These are phyloP conservation scores for Melinopterus prodromus DNA, from an alignment of 2,888 invertebrate genomes.

Conservation along the genomic window DNA sequence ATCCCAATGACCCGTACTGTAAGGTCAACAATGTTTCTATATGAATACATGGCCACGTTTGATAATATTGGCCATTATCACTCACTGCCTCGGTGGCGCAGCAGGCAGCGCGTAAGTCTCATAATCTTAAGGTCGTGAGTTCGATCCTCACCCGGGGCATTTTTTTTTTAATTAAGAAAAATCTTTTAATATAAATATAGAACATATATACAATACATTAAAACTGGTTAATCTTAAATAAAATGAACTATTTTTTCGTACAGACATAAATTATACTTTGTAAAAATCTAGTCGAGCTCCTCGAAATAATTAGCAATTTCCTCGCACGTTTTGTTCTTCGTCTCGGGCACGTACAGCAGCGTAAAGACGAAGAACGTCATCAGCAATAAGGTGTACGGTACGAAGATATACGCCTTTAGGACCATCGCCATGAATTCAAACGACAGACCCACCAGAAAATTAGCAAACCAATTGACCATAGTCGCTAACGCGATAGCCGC, in stretches of 20 bases:
- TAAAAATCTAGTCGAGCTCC: neutral
- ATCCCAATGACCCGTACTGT: no score
- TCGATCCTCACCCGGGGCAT: conserved; percentile 93
- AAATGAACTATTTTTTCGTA: no score
- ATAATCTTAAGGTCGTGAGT: conserved; percentile 96
- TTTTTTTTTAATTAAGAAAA: conserved; percentile 55
- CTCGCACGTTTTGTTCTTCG: neutral
- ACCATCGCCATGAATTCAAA: neutral
- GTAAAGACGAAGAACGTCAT: neutral
- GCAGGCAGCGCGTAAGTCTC: no score
- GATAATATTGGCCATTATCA: no score
- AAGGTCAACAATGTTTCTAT: no score
- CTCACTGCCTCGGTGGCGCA: no score
- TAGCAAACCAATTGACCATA: neutral
- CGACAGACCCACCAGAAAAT: neutral
- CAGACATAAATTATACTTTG: no score
- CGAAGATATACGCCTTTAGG: neutral
- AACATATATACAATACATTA: no score
- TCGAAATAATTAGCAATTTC: neutral
- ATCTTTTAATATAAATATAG: no score
- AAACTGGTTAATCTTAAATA: no score
- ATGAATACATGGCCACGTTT: no score
- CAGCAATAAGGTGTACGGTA: neutral
- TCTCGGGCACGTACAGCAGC: neutral
- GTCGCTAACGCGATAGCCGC: neutral